Base-by-base conservation (phyloP, 2,888 invertebrate species). In the Quadroppia sp. region DNA sequence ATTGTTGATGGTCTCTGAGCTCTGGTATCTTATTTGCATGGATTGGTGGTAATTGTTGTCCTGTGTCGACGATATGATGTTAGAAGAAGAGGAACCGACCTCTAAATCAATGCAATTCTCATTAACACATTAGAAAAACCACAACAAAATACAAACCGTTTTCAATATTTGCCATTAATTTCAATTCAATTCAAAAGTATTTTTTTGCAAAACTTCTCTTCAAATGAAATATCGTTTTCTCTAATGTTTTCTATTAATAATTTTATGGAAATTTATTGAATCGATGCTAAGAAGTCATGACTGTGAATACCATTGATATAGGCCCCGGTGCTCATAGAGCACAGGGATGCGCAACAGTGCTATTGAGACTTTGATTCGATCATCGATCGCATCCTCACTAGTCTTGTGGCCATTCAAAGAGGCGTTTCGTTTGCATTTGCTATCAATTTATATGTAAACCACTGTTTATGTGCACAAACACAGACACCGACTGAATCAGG, bases 21-120 rank as follows among this genome's bases (percentile, higher is more conserved):
- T 56, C 20, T 50, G 32, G 48, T 20, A 25, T 70, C 28, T 23
- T 20, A 70, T 15, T 1, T 40, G 70, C 17, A 30, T 72, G 15
- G 4, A 11, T 2, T 45, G 25, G 2, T 45, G 45, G 56, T 42
- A 25, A 15, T 23, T 71, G n/a, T 2, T 53, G 53, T 53, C 53
- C 53, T 53, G 53, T 23, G 53, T 53, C 53, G 53, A 53, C 9
- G 53, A 53, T 20, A 53, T 53, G 7, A 45, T 45, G 45, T 45
- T 45, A 3, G 45, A 45, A 50, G 50, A 50, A 1, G 53, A 20
- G 9, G 53, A 53, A 7, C 53, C 53, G 3, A 23, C 25, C 6
- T 53, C 53, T 53, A 48, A n/a, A n/a, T n/a, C n/a, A n/a, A n/a
- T n/a, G n/a, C n/a, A n/a, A n/a, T n/a, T n/a, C n/a, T n/a, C n/a